Conservation (phyloP, 2,797 vertebrate genomes). For the Argya squamiceps region DNA sequence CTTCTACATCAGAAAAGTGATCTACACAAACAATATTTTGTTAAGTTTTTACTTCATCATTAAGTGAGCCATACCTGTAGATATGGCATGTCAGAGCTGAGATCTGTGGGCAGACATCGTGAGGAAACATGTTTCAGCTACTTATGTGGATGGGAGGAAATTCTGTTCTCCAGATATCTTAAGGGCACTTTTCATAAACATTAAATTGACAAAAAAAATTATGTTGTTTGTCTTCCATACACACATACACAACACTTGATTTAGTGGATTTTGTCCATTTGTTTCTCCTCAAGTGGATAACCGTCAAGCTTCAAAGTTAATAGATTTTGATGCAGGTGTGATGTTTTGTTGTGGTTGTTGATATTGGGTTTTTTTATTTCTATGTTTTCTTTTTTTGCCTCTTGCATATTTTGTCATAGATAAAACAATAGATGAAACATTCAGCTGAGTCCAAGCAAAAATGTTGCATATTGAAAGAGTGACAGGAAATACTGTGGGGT, state of each 20-base stretch:
- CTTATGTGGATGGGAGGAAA: neutral
- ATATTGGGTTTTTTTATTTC: neutral
- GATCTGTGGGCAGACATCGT: neutral
- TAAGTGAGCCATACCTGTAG: neutral
- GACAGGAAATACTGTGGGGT: neutral
- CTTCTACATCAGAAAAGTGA: neutral
- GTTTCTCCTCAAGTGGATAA: neutral
- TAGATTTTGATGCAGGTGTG: neutral
- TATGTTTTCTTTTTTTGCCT: neutral
- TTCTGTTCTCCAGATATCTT: neutral
- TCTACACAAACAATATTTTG: neutral
- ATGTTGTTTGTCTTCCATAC: neutral
- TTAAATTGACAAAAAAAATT: neutral
- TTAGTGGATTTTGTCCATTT: neutral
- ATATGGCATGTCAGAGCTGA: neutral
- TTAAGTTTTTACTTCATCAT: neutral
- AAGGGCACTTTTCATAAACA: neutral
- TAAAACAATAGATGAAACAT: neutral
- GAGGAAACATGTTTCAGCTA: neutral
- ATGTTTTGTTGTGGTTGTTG: neutral
- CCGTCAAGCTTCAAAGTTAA: neutral
- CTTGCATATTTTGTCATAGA: neutral
- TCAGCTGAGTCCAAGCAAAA: neutral
- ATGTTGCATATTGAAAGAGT: neutral
- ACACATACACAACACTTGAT: neutral